These are phyloP conservation scores for Drosophila cracens DNA, from an alignment of 2,888 invertebrate species.

Conservation along the genomic window DNA sequence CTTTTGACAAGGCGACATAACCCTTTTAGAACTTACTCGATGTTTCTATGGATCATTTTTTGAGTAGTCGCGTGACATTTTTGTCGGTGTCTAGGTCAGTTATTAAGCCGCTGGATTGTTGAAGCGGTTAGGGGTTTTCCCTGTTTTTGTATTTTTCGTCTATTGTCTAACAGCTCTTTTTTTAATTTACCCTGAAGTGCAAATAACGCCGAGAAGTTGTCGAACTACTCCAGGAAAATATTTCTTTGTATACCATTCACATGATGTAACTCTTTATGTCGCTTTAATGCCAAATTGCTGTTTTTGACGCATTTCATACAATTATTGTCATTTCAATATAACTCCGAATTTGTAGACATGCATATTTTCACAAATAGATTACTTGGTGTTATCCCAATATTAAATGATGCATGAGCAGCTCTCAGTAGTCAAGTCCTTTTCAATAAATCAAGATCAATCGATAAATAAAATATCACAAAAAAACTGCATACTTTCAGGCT, in stretches of 20 bases:
- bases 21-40: accelerated
- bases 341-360: not conserved
- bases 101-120: not conserved
- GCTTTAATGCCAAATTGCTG: not conserved
- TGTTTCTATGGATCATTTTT: not conserved
- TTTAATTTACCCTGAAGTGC: not conserved
- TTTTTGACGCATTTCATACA: not conserved
- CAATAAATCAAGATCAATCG: not conserved
- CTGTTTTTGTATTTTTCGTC: not conserved
- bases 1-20: not conserved
- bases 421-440: not conserved
- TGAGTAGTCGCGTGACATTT: not conserved
- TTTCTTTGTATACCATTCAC: not conserved
- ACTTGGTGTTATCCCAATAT: not conserved
- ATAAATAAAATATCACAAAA: not conserved
- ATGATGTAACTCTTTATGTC: not conserved
- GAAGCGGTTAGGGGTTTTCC: not conserved
- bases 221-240: not conserved
- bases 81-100: conserved; percentile 35
- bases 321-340: not conserved
- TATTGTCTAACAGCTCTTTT: not conserved
- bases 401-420: not conserved
- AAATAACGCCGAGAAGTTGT: not conserved
- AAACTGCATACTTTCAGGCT: not conserved
- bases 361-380: not conserved